Base-by-base conservation (phyloP, 2,113 vertebrate species). In the Chlorodrepanis virens region DNA sequence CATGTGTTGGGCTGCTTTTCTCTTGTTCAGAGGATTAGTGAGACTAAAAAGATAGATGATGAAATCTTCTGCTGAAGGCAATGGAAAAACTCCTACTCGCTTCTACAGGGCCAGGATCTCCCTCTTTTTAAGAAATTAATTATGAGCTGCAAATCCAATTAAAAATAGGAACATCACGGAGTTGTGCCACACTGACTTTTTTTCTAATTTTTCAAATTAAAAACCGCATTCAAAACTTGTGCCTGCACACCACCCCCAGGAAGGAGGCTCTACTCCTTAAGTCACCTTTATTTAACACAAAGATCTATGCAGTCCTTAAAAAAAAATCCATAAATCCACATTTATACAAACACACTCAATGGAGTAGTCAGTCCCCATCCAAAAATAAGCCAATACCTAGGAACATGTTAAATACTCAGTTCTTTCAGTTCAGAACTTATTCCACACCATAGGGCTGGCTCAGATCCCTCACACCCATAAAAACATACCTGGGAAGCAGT, bases 91-190 rank as follows among this genome's bases (percentile, higher is more conserved):
- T 97, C 90, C 92, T 87, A 83, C 80, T 89, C 85, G 68, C n/a
- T 90, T 83, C 37, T 57, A 81, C 71, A 63, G 42, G 40, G 69
- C 47, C 45, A 93, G 76, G 47, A 94, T 95, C 65, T 95, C 80
- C 59, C 19, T 24, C 57, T 68, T 91, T 82, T 82, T 57, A 91
- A 87, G 65, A 92, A 94, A 91, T 93, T 93, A 97, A 96, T 95
- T 91, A 94, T 14, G 40, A 95, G 61, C 69, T 61, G 90, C 78
- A 91, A 95, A 97, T 89, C 89, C 89, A 96, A 82, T 94, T 96
- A 96, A 94, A 96, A 95, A 79, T 68, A 87, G 61, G 80, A 92
- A 75, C 44, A 94, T 78, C 60, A 52, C 0, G 0, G 52, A 92
- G 52, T 75, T 87, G 61, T 75, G 77, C 61, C 81, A 93, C 53